Evolutionary conservation across 2,113 vertebrate genomes (phyloP).

Genomic region (Pterocles orientalis): DNA sequence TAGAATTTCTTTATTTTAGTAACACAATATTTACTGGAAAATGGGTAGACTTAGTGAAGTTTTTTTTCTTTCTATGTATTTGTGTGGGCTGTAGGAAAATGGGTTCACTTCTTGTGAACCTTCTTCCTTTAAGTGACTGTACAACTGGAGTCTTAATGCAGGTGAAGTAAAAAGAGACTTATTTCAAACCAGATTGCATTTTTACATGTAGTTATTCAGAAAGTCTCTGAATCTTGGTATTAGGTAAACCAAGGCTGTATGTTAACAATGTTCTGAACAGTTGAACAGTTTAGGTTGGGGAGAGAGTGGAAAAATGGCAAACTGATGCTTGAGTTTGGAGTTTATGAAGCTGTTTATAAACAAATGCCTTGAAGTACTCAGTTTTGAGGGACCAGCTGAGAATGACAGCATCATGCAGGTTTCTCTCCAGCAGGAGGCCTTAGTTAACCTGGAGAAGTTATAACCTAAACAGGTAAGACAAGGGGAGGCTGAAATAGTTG

Average conservation of each 20-base stretch:
- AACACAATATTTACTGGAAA: not conserved
- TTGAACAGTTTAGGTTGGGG: not conserved
- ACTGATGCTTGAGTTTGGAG: not conserved
- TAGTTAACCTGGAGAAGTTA: not conserved
- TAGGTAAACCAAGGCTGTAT: not conserved
- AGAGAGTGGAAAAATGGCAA: not conserved
- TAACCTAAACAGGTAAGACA: not conserved
- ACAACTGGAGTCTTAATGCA: not conserved
- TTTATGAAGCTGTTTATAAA: not conserved
- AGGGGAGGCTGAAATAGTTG: not conserved
- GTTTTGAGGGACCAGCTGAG: not conserved
- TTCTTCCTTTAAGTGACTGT: not conserved
- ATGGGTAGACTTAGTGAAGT: not conserved
- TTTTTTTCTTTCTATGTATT: not conserved
- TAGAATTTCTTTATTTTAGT: not conserved
- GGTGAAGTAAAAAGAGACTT: not conserved
- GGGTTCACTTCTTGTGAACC: not conserved
- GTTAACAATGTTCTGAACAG: not conserved
- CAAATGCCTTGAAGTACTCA: not conserved
- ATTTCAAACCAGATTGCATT: too few species aligned
- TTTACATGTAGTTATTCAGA: not conserved
- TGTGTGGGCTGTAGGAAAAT: not conserved
- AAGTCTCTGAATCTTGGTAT: not conserved
- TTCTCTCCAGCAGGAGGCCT: not conserved
- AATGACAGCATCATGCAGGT: not conserved